Evolutionary conservation across 2,797 vertebrate species (phyloP), one percentile per base, ranked within the genome.

Genomic region (Smutsia temminckii): DNA sequence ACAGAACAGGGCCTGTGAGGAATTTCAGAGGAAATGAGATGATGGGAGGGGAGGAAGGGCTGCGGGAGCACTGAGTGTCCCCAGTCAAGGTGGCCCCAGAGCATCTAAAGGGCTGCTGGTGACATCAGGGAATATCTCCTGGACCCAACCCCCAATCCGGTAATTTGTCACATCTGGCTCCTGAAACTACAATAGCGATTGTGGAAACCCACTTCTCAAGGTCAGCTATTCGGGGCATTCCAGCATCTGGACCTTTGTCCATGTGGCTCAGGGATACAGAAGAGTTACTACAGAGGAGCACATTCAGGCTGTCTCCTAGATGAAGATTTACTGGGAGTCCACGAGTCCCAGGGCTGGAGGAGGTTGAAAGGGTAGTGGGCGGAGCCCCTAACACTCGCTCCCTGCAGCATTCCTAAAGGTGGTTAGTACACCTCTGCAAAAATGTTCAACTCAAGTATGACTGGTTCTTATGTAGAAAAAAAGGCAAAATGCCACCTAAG

Each of bases 101-200:
- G 8, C 7, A 53, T 69, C 51, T 13, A 5, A 49, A 93, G 29
- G 66, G 32, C 25, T 51, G 51, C 77, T 16, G 55, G 18, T 51
- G 55, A 72, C 3, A 11, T 83, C 86, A 40, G 75, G 32, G 63
- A 64, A 34, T 20, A 29, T 4, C 21, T 14, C 29, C 8, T 4
- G 9, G 13, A 5, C 25, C 34, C 46, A n/a, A 20, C 40, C 1
- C 18, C 61, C 10, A 51, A 1, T 37, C 37, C 2, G 12, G 37
- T 49, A 34, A 53, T 49, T n/a, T 14, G 14, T 81, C 32, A 66
- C 74, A n/a, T 55, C 49, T 78, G 66, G 72, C 49, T 95, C 79
- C 75, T 88, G 68, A 83, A 92, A 77, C 6, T 49, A 95, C 88
- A 90, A 86, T 94, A 61, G 85, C 71, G 57, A 93, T 64, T 72